Percentiles rank a stretch among this genome's conserved stretches.
Evolutionary conservation across 2,888 invertebrate genomes (phyloP).

Genomic region (Deroplatys truncata): DNA sequence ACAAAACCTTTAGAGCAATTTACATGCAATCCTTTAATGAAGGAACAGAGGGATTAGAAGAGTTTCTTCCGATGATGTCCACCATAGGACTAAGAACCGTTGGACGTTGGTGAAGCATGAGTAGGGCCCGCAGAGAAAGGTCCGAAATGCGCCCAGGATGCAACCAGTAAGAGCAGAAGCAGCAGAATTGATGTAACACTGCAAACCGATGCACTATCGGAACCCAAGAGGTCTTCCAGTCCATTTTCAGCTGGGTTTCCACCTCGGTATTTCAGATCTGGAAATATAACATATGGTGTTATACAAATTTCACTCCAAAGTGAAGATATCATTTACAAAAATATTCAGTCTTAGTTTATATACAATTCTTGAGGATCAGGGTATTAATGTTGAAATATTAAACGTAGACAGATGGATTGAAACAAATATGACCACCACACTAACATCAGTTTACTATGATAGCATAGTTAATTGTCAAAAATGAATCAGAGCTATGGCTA

Average conservation of each 20-base stretch:
- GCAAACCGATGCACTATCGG: neutral
- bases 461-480: no score
- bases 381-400: no score
- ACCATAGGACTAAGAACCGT: neutral
- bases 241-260: neutral
- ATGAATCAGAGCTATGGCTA: no score
- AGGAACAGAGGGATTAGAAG: neutral
- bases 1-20: neutral
- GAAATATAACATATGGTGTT: neutral
- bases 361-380: no score
- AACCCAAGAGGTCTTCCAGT: neutral
- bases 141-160: neutral
- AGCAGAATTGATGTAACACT: neutral
- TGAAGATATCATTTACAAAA: no score
- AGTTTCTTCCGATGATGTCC: neutral
- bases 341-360: no score
- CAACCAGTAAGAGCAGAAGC: neutral
- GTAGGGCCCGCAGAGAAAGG: neutral
- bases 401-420: no score
- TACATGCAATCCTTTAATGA: neutral
- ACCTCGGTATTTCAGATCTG: constrained; percentile 6
- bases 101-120: neutral
- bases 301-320: no score
- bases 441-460: no score
- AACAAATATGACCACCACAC: no score